Evolutionary conservation across 2,797 vertebrate species (phyloP).

Genomic region (Pangasius macronema): DNA sequence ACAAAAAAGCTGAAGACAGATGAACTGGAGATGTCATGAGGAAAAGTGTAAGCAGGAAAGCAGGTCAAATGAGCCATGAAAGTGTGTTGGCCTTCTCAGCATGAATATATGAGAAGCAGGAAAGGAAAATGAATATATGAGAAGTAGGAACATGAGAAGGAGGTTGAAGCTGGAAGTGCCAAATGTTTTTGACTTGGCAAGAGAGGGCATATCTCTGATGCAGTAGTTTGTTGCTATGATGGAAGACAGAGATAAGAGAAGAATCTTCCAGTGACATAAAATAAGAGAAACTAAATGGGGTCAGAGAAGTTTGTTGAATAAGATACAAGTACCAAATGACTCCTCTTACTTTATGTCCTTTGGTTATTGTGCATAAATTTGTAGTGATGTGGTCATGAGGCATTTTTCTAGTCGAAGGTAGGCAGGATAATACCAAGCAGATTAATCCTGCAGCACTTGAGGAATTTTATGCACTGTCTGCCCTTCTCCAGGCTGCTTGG

Average conservation of each 20-base stretch:
- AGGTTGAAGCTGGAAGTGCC: not conserved
- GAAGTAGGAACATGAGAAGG: constrained; percentile 1
- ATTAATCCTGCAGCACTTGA: not conserved
- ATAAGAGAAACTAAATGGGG: not conserved
- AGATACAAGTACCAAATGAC: constrained; percentile 1
- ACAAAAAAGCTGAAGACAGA: constrained; percentile 17
- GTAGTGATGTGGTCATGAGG: not conserved
- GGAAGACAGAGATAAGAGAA: constrained; percentile 6
- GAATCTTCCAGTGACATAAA: not conserved
- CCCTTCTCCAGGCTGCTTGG: not conserved
- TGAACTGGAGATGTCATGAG: constrained; percentile 26
- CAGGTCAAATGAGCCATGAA: constrained; percentile 33
- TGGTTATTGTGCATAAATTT: not conserved
- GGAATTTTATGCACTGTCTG: constrained; percentile 46
- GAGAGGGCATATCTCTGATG: not conserved
- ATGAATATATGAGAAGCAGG: not conserved
- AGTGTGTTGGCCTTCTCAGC: constrained; percentile 21
- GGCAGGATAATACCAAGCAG: constrained; percentile 37
- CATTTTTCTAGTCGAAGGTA: constrained; percentile 24
- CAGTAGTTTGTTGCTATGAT: not conserved
- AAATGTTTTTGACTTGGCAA: not conserved
- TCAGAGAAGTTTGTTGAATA: not conserved
- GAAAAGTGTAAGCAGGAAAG: constrained; percentile 25
- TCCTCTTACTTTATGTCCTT: not conserved
- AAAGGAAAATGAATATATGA: not conserved